Evolutionary conservation across 2,797 vertebrate genomes (phyloP).

Genomic region (Lates japonicus): DNA sequence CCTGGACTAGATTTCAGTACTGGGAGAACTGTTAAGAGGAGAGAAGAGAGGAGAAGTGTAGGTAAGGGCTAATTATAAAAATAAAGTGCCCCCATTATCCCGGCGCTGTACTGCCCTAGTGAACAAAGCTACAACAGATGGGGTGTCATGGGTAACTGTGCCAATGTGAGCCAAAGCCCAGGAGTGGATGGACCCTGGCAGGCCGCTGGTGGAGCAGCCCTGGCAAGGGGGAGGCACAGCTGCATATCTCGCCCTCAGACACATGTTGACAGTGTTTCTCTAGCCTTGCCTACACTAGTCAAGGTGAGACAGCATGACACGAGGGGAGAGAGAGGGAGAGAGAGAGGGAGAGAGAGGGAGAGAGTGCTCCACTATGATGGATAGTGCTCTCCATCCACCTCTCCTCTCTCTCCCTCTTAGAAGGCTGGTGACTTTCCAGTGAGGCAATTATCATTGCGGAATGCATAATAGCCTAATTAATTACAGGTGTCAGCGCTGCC

Average conservation of each 20-base stretch:
- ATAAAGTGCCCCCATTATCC: conserved; percentile 80
- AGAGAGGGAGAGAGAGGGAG: conserved; percentile 54
- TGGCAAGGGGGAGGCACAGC: conserved; percentile 68
- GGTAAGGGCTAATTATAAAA: conserved; percentile 82
- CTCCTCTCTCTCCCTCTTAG: conserved; percentile 83
- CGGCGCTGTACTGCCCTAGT: conserved; percentile 63
- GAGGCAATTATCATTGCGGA: conserved; percentile 99
- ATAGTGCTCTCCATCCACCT: conserved; percentile 87
- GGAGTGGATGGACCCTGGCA: conserved; percentile 66
- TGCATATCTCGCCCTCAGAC: conserved; percentile 79
- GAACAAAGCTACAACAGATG: conserved; percentile 83
- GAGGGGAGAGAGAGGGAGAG: conserved; percentile 55
- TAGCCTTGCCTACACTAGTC: conserved; percentile 81
- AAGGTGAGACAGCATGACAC: conserved; percentile 91
- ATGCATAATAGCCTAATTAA: conserved; percentile 99
- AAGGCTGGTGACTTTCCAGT: conserved; percentile 99
- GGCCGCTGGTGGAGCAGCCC: conserved; percentile 38
- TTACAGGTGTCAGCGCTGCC: conserved; percentile 98
- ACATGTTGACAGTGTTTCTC: conserved; percentile 83
- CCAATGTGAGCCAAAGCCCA: conserved; percentile 75
- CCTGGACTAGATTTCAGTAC: conserved; percentile 70
- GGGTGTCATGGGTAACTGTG: conserved; percentile 80
- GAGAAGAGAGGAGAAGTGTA: conserved; percentile 67
- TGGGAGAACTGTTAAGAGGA: conserved; percentile 60
- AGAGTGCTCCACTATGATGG: conserved; percentile 88